Evolutionary conservation across 2,888 invertebrate species (phyloP).

Genomic region (Eupithecia abbreviata): DNA sequence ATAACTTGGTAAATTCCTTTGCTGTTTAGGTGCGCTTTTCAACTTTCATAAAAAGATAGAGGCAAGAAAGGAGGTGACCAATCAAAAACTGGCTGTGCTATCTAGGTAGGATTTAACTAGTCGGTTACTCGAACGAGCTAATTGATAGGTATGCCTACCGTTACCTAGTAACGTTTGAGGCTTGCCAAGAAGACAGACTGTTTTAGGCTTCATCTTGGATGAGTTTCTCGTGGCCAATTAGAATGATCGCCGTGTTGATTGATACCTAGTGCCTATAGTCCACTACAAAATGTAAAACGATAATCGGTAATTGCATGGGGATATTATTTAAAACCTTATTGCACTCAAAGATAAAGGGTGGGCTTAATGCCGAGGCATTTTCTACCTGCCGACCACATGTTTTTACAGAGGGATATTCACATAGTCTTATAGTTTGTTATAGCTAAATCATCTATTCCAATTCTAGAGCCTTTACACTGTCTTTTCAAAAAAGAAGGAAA

Average conservation of each 20-base stretch:
- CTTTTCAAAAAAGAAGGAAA: not conserved
- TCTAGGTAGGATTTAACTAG: constrained; percentile 37
- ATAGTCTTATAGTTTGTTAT: no score
- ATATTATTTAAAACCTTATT: no score
- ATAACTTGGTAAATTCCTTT: no score
- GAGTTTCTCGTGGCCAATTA: not conserved
- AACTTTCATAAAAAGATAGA: not conserved
- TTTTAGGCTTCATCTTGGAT: not conserved
- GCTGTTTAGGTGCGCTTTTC: not conserved
- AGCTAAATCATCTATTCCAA: not conserved
- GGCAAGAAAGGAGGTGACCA: not conserved
- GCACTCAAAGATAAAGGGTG: no score
- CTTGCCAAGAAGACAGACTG: constrained; percentile 26
- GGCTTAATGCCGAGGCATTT: no score
- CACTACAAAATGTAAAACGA: not conserved
- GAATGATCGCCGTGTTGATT: not conserved
- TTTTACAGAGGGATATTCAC: no score
- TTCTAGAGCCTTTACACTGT: not conserved
- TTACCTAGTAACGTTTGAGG: constrained; percentile 30
- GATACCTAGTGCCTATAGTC: not conserved
- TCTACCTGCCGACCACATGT: no score
- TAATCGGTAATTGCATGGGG: no score
- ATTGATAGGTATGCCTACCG: constrained; percentile 40
- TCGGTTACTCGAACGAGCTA: constrained; percentile 28
- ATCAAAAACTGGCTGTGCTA: constrained; percentile 21